A percentile compares a stretch with the other conserved stretches of the same genome.
Evolutionary conservation across 2,888 invertebrate species (phyloP).

Genomic region (Buathra laborator): DNA sequence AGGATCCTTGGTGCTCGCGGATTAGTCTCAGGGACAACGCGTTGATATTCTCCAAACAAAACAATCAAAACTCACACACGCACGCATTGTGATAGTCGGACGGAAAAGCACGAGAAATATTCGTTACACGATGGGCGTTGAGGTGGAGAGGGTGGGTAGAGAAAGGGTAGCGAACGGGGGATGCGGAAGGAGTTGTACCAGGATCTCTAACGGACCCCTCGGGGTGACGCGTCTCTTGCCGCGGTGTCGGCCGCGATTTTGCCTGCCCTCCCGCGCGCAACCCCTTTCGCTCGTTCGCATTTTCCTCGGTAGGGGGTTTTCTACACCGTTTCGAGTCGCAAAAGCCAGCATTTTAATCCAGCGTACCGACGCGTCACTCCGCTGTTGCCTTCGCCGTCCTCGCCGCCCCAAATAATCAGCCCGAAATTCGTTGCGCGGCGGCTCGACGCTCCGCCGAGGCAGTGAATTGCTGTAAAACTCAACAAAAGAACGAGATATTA

Average conservation of each 20-base stretch:
- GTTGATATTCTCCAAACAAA: constrained; percentile 42
- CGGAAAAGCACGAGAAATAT: constrained; percentile 38
- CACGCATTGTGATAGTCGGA: constrained; percentile 57
- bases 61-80: constrained; percentile 58
- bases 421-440: constrained; percentile 82
- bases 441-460: constrained; percentile 67
- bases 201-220: constrained; percentile 66
- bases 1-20: constrained; percentile 22
- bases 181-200: constrained; percentile 62
- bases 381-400: constrained; percentile 65
- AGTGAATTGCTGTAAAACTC: constrained; percentile 82
- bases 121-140: constrained; percentile 52
- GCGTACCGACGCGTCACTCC: constrained; percentile 79
- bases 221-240: constrained; percentile 69
- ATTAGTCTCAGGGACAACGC: constrained; percentile 50
- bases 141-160: constrained; percentile 37
- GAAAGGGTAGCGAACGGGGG: constrained; percentile 26
- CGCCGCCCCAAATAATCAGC: constrained; percentile 83
- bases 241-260: constrained; percentile 58
- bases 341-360: constrained; percentile 83
- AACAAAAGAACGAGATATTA: constrained; percentile 84
- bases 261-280: constrained; percentile 67
- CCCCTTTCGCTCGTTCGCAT: constrained; percentile 58
- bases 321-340: constrained; percentile 67
- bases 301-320: constrained; percentile 30